Percentiles rank a stretch among this genome's conserved stretches.
Conservation (phyloP, 2,888 invertebrate species). For the Acleris literana region DNA sequence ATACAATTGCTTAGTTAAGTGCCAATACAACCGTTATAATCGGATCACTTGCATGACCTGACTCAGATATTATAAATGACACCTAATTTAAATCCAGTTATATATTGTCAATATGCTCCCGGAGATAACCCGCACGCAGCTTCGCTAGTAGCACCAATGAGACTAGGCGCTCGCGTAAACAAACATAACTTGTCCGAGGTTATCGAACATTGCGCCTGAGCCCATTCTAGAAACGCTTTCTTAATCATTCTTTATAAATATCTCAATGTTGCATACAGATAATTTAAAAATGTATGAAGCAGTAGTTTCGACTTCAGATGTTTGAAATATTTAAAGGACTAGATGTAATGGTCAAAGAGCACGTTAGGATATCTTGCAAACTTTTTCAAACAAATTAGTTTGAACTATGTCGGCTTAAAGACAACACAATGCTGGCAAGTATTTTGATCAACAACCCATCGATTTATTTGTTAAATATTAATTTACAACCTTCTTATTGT, state of each 20-base stretch:
- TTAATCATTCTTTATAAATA: constrained; percentile 3
- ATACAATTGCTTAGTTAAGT: too few species aligned
- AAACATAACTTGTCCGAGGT: constrained; percentile 54
- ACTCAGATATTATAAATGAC: not conserved
- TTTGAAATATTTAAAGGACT: too few species aligned
- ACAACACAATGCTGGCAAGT: too few species aligned
- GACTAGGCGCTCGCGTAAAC: constrained; percentile 64
- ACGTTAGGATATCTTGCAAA: too few species aligned
- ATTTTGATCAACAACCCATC: too few species aligned
- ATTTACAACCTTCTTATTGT: too few species aligned
- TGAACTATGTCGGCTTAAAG: too few species aligned
- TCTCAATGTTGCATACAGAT: not conserved
- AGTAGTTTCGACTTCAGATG: too few species aligned
- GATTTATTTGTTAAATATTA: too few species aligned
- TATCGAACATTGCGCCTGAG: constrained; percentile 55
- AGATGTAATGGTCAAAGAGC: too few species aligned
- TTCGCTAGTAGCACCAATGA: constrained; percentile 65
- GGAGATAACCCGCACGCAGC: constrained; percentile 59
- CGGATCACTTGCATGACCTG: not conserved
- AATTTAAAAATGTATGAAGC: not conserved
- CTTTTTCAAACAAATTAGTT: too few species aligned
- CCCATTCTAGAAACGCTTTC: constrained; percentile 24
- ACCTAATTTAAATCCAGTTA: constrained; percentile 9
- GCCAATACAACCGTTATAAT: too few species aligned
- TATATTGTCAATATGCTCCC: constrained; percentile 30